A percentile compares a stretch with the other conserved stretches of the same genome.
Evolutionary conservation across 1,140 invertebrate genomes (phyloP).

Genomic region (Euborellia annulipes): DNA sequence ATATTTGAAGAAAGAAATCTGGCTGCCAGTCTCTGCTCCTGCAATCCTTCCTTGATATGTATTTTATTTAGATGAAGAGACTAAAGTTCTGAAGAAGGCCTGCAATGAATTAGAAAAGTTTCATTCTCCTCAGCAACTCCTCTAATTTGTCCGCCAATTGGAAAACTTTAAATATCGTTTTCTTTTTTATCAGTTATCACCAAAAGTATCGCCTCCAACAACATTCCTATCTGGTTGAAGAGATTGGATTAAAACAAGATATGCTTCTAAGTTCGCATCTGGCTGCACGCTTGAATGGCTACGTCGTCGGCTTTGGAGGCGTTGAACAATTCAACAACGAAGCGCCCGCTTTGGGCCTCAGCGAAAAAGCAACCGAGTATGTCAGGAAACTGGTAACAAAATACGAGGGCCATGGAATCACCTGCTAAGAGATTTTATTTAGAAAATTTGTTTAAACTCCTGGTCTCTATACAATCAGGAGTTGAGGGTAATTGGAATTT

Average conservation of each 20-base stretch:
- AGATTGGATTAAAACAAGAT: constrained; percentile 40
- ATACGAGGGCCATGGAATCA: constrained; percentile 54
- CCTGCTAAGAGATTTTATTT: constrained; percentile 43
- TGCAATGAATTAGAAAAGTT: too few species aligned
- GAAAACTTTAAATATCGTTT: too few species aligned
- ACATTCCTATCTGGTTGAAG: constrained; percentile 53
- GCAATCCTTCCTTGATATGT: too few species aligned
- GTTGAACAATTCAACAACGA: constrained; percentile 56
- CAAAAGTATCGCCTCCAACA: constrained; percentile 81
- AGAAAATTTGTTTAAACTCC: too few species aligned
- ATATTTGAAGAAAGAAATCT: too few species aligned
- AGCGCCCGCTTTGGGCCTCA: constrained; percentile 45
- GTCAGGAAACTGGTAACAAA: constrained; percentile 50
- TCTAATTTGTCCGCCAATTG: too few species aligned
- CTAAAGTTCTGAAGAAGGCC: too few species aligned
- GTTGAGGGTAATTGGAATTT: too few species aligned
- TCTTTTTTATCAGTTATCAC: constrained; percentile 55
- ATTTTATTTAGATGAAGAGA: not conserved
- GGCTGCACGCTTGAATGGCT: constrained; percentile 77
- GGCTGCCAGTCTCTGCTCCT: too few species aligned
- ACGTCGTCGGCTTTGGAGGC: constrained; percentile 64
- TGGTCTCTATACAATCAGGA: too few species aligned
- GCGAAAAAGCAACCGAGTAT: constrained; percentile 57
- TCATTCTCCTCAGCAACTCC: too few species aligned
- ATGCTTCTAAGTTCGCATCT: constrained; percentile 56